A percentile compares a stretch with the other conserved stretches of the same genome.
These are phyloP conservation scores for Paraplagusia blochii DNA, from an alignment of 2,113 vertebrate species.

Conservation along the genomic window DNA sequence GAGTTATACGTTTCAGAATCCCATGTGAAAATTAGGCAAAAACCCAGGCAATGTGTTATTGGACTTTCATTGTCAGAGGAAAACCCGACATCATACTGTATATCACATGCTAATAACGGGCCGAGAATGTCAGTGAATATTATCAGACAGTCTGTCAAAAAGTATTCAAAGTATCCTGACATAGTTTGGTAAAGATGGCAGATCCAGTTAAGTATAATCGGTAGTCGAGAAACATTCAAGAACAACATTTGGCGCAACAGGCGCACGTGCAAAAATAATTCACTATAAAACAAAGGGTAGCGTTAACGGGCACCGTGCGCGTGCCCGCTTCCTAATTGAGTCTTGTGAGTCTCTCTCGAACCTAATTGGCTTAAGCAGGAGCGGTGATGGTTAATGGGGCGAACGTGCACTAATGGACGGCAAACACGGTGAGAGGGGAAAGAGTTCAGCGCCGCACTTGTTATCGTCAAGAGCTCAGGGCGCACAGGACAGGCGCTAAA, in stretches of 20 bases:
- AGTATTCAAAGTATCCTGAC: neutral
- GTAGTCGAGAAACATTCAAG: neutral
- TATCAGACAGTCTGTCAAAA: too few relatives aligned
- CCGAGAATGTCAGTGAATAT: too few relatives aligned
- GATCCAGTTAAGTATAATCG: too few relatives aligned
- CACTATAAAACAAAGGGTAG: too few relatives aligned
- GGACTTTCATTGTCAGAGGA: too few relatives aligned
- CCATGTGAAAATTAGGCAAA: too few relatives aligned
- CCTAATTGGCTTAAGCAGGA: conserved; percentile 89
- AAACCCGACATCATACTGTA: too few relatives aligned
- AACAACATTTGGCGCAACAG: conserved; percentile 6
- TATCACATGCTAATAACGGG: too few relatives aligned
- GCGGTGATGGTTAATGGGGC: conserved; percentile 90
- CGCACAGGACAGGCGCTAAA: conserved; percentile 58
- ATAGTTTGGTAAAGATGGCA: neutral
- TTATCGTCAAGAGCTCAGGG: conserved; percentile 40
- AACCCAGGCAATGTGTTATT: too few relatives aligned
- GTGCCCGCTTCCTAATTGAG: conserved; percentile 82
- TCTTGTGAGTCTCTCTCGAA: conserved; percentile 85
- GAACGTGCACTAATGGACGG: conserved; percentile 83
- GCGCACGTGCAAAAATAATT: neutral
- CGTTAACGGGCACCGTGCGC: conserved; percentile 50
- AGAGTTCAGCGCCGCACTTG: conserved; percentile 35
- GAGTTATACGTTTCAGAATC: too few relatives aligned
- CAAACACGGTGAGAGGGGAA: conserved; percentile 73